A percentile compares a stretch with the other conserved stretches of the same genome.
Evolutionary conservation across 2,797 vertebrate species (phyloP).

Genomic region (Sebastiscus tertius): DNA sequence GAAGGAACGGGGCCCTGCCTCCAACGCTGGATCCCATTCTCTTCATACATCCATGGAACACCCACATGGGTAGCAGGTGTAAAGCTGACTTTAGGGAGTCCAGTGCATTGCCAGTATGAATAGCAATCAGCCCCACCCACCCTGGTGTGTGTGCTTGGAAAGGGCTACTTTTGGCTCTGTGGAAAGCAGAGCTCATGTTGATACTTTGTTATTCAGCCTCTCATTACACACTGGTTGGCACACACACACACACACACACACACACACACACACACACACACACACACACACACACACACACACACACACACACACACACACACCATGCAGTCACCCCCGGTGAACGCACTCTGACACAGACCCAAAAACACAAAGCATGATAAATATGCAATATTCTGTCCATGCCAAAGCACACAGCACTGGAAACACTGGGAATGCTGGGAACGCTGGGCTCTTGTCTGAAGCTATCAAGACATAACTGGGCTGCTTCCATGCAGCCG

Average conservation of each 20-base stretch:
- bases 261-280: neutral
- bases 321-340: neutral
- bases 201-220: conserved; percentile 42
- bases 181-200: conserved; percentile 32
- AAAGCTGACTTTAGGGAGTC: conserved; percentile 38
- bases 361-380: conserved; percentile 6
- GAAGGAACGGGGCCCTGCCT: no score
- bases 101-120: conserved; percentile 28
- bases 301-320: neutral
- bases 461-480: conserved; percentile 1
- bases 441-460: conserved; percentile 7
- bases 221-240: conserved; percentile 39
- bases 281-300: neutral
- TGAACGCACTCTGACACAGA: conserved; percentile 10
- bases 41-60: neutral
- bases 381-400: conserved; percentile 30
- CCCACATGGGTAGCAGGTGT: conserved; percentile 47
- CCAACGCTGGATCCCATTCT: no score
- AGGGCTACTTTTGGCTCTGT: conserved; percentile 3
- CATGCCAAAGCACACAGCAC: conserved; percentile 22
- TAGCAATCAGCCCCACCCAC: conserved; percentile 27
- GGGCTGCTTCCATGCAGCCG: neutral
- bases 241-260: neutral
- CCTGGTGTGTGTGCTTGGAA: neutral
- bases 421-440: conserved; percentile 1